Conservation (phyloP, 2,888 invertebrate genomes). For the Globia sparganii region DNA sequence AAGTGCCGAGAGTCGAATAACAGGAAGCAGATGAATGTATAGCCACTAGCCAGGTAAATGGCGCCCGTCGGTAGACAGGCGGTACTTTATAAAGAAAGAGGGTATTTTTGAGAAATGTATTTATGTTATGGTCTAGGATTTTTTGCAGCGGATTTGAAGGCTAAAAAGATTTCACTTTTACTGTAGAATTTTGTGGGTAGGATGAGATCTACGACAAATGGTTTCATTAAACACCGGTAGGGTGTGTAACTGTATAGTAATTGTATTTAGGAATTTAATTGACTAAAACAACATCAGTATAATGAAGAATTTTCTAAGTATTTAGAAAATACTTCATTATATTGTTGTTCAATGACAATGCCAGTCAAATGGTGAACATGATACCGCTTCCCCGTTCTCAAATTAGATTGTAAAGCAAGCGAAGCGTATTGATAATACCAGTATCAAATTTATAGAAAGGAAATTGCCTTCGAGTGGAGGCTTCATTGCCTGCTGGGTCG, state of each 20-base stretch:
- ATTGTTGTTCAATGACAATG: slow-evolving; percentile 35
- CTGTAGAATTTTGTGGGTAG: not conserved
- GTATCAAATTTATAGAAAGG: slow-evolving; percentile 68
- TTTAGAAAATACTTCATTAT: not conserved
- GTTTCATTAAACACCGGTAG: not conserved
- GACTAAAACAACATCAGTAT: slow-evolving; percentile 2
- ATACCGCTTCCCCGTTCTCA: slow-evolving; percentile 69
- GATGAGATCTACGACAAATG: not conserved
- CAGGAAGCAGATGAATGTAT: slow-evolving; percentile 75
- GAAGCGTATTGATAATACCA: slow-evolving; percentile 68
- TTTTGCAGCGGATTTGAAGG: slow-evolving; percentile 37
- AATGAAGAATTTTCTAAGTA: not conserved
- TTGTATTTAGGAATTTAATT: not conserved
- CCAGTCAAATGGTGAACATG: slow-evolving; percentile 58
- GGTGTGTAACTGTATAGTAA: not conserved
- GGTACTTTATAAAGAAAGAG: slow-evolving; percentile 62
- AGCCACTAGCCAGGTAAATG: slow-evolving; percentile 68
- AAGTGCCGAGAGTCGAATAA: slow-evolving; percentile 63
- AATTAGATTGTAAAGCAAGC: slow-evolving; percentile 72
- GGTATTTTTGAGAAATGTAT: slow-evolving; percentile 70
- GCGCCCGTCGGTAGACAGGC: slow-evolving; percentile 61
- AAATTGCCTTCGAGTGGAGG: slow-evolving; percentile 71
- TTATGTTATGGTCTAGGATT: slow-evolving; percentile 28
- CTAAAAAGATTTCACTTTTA: slow-evolving; percentile 25
- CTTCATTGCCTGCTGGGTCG: slow-evolving; percentile 64